These are phyloP conservation scores for Sparidentex hasta DNA, from an alignment of 2,797 vertebrate species.

Conservation along the genomic window DNA sequence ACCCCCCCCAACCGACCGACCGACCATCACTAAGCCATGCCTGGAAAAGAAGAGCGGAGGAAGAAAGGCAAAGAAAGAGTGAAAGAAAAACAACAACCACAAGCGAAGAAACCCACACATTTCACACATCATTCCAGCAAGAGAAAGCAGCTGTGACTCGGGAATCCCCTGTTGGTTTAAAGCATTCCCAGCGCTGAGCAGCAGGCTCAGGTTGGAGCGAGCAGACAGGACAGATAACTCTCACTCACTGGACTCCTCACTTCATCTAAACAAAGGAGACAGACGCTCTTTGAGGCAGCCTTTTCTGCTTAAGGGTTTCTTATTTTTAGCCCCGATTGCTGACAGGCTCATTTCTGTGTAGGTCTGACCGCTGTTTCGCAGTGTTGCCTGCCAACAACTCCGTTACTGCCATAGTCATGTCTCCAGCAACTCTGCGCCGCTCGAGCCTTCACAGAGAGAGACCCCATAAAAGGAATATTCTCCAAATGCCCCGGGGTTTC, in stretches of 20 bases:
- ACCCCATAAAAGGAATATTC: slow-evolving; percentile 81
- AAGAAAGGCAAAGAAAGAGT: slow-evolving; percentile 31
- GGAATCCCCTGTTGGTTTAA: slow-evolving; percentile 80
- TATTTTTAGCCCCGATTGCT: slow-evolving; percentile 78
- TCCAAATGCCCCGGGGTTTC: slow-evolving; percentile 67
- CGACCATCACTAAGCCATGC: slow-evolving; percentile 59
- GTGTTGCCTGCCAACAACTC: slow-evolving; percentile 58
- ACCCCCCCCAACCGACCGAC: slow-evolving; percentile 1
- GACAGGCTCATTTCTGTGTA: slow-evolving; percentile 67
- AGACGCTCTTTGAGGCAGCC: slow-evolving; percentile 60
- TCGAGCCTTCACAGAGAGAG: slow-evolving; percentile 56
- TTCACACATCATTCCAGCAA: slow-evolving; percentile 81
- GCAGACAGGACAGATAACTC: slow-evolving; percentile 69
- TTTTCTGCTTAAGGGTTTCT: slow-evolving; percentile 68
- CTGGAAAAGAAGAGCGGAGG: slow-evolving; percentile 66
- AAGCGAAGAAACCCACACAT: slow-evolving; percentile 78
- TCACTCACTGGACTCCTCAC: slow-evolving; percentile 49
- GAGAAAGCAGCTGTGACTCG: slow-evolving; percentile 80
- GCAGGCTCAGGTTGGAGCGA: slow-evolving; percentile 53
- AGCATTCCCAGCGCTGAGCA: slow-evolving; percentile 63
- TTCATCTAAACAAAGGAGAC: slow-evolving; percentile 68
- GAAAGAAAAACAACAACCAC: slow-evolving; percentile 69
- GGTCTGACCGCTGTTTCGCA: slow-evolving; percentile 51
- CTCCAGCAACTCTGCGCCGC: slow-evolving; percentile 48
- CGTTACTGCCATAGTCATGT: slow-evolving; percentile 74